Evolutionary conservation across 2,888 invertebrate genomes (phyloP).

Genomic region (Sericinus montela): DNA sequence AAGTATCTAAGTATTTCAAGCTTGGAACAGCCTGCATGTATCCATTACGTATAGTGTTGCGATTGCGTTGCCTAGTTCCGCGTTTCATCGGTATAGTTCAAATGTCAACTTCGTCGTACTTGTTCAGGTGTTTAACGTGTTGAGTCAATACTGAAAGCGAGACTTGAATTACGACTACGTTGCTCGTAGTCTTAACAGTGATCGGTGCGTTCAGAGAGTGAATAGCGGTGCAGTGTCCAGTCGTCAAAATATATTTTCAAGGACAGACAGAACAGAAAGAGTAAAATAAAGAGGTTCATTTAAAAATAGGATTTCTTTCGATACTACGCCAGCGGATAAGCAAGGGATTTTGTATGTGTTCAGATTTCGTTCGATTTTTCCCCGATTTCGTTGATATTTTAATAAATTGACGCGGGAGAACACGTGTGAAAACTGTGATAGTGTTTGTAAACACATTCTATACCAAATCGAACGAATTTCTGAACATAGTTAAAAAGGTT

Average conservation of each 20-base stretch:
- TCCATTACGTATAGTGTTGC: slow-evolving; percentile 14
- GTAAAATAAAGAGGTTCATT: slow-evolving; percentile 8
- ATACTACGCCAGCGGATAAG: not conserved
- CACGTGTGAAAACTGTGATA: too few relatives aligned
- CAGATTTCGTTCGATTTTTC: too few relatives aligned
- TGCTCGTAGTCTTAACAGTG: slow-evolving; percentile 27
- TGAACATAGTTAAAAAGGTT: too few relatives aligned
- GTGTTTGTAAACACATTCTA: too few relatives aligned
- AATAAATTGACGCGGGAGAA: too few relatives aligned
- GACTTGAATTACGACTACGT: not conserved
- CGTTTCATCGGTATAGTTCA: slow-evolving; percentile 11
- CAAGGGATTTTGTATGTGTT: too few relatives aligned
- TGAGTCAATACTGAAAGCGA: not conserved
- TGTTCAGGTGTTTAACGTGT: not conserved
- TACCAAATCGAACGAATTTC: too few relatives aligned
- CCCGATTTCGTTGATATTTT: too few relatives aligned
- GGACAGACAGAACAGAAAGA: slow-evolving; percentile 1
- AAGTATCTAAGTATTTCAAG: slow-evolving; percentile 26
- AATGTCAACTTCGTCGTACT: not conserved
- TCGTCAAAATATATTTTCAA: slow-evolving; percentile 1
- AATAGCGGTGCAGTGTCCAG: slow-evolving; percentile 36
- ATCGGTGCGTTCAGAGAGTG: slow-evolving; percentile 28
- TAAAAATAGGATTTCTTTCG: not conserved
- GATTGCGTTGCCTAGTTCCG: slow-evolving; percentile 12
- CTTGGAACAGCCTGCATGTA: slow-evolving; percentile 28